Evolutionary conservation across 2,113 vertebrate genomes (phyloP).

Genomic region (Malurus elegans): DNA sequence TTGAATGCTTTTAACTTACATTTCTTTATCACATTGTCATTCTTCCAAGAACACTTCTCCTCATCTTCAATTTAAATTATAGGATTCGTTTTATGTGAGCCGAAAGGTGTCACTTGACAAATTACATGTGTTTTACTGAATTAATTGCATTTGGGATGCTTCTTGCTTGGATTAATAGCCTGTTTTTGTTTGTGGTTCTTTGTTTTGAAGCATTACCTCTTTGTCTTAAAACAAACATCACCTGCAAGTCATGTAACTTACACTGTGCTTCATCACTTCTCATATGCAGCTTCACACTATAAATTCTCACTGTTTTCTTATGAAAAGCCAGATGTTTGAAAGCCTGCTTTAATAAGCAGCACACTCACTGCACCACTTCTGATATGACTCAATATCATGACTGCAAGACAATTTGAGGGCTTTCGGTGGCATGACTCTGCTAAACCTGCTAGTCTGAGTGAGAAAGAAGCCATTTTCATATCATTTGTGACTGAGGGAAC

Average conservation of each 20-base stretch:
- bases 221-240: not conserved
- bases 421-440: not conserved
- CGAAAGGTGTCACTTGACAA: constrained; percentile 13
- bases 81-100: not conserved
- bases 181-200: constrained; percentile 1
- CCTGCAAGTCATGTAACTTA: not conserved
- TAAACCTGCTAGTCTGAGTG: not conserved
- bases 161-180: not conserved
- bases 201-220: not conserved
- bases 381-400: constrained; percentile 2
- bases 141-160: not conserved
- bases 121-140: not conserved
- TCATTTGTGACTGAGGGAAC: not conserved
- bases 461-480: not conserved
- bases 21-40: constrained; percentile 4
- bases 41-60: not conserved
- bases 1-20: constrained; percentile 3
- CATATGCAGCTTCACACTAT: not conserved
- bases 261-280: not conserved
- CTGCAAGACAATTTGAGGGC: not conserved
- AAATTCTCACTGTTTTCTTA: not conserved
- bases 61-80: constrained; percentile 20
- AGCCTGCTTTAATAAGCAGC: not conserved
- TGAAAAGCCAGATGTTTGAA: not conserved
- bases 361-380: not conserved